Evolutionary conservation across 1,140 invertebrate genomes (phyloP), one percentile per base, ranked within the genome.

Genomic region (Scaptomyza graminum): DNA sequence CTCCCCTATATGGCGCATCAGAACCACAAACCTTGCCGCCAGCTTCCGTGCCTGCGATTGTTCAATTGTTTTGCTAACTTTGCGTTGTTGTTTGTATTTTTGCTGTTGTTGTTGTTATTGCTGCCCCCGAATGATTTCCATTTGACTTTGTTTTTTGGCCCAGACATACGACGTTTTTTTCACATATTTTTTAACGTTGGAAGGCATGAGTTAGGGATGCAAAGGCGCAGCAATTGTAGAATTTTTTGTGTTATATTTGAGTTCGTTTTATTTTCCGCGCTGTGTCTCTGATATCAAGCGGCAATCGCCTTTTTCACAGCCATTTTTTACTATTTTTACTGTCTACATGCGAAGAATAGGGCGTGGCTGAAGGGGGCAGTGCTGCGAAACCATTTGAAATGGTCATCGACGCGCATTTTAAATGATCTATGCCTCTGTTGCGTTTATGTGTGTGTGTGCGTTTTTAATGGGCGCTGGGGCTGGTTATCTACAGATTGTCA

Each of bases 41-140:
- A 88, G 82, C 83, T 79, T 72, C 82, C 55, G 66, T 78, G 78
- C 74, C 70, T 69, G 74, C 69, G 81, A 85, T 78, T 85, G 81
- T 87, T 87, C 82, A 88, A 87, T 87, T 87, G 82, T 87, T 87
- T 88, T 88, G 82, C 83, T 88, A 87, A 88, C 82, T 87, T 88
- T 63, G 52, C 76, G 52, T 74, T 76, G 81, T 83, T 83, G 62
- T 85, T 74, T 69, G 28, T 64, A 54, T 68, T 62, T 62, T 50
- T 64, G 66, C 39, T 76, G 57, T 46, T 72, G 52, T 31, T 74
- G 49, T 54, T 78, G 63, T 16, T 68, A 64, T 64, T 73, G 56
- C 60, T 80, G 67, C 68, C 77, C 61, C 57, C 78, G 64, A 83
- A 87, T 66, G 74, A 74, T 87, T 87, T 87, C 78, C 81, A 87